These are phyloP conservation scores for Drosophila sulfurigaster DNA, from an alignment of 1,140 invertebrate species.

Conservation along the genomic window DNA sequence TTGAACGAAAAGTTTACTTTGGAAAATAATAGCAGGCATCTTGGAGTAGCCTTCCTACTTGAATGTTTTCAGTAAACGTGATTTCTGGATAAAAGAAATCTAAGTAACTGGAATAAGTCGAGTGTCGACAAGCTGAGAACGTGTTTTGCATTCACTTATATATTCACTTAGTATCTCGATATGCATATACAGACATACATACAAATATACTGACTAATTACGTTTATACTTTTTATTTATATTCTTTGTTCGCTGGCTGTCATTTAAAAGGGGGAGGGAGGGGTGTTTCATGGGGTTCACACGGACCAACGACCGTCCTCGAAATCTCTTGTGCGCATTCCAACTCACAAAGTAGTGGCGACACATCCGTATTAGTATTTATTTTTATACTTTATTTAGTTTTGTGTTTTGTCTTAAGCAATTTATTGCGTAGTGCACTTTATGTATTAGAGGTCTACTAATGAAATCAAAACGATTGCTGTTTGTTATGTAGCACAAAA, in stretches of 20 bases:
- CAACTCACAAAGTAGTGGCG: constrained; percentile 28
- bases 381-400: constrained; percentile 31
- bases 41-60: no score
- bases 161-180: constrained; percentile 18
- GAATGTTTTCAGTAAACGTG: neutral
- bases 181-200: constrained; percentile 18
- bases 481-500: constrained; percentile 57
- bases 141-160: constrained; percentile 31
- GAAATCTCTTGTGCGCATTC: constrained; percentile 52
- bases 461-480: constrained; percentile 58
- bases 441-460: neutral
- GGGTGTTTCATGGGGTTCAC: constrained; percentile 8
- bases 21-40: no score
- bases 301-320: constrained; percentile 77
- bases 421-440: constrained; percentile 11
- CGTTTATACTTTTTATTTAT: neutral
- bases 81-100: constrained; percentile 26
- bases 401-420: constrained; percentile 29
- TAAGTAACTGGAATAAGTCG: neutral
- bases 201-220: neutral
- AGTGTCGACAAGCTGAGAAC: constrained; percentile 1
- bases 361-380: constrained; percentile 62
- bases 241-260: constrained; percentile 5
- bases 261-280: neutral
- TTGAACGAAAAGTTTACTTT: no score